Base-by-base conservation (phyloP, 1,140 invertebrate genomes). In the Drosophila pseudoobscura region DNA sequence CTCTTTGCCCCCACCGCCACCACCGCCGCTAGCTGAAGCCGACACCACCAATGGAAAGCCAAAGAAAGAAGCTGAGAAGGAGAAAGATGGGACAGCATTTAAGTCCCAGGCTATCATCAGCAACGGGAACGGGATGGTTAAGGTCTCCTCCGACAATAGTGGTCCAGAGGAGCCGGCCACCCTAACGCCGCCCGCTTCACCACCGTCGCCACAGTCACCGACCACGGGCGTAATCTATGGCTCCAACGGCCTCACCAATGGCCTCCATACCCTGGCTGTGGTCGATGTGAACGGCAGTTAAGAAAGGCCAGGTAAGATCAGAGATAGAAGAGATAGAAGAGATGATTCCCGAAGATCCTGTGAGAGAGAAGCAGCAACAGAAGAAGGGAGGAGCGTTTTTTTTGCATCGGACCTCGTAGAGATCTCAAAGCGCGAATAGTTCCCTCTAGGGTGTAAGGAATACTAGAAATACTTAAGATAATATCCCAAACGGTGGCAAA, bases 271-370 rank as follows among this genome's bases (percentile, higher is more conserved):
- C 49, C 24, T 76, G 45, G 56, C 60, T 5, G 78, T 15, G 5
- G 65, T 90, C 8, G 80, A 90, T 52, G 89, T 91, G 22, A 91
- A 90, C 58, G 89, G 89, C 51, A 91, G 89, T 91, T 91, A 91
- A 91, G 60, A 68, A 39, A 22, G 41, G 50, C 35, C 35, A 44
- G 55, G 55, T 56, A 77, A 60, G 44, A 47, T 8, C 47, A 15
- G 41, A 24, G 9, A 51, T 6, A 13, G 5, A 13, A 15, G 41
- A 24, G 9, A 51, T 6, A 13, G 5, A 13, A 58, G 29, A 0
- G 11, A 24, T 6, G 26, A 41, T 13, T 0, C 43, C 22, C 3
- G 15, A 26, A 26, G 24, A 26, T 26, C 24, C 31, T 17, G 11
- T 39, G 13, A n/a, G 5, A n/a, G n/a, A 47, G 17, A 47, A 17